Base-by-base conservation (phyloP, 1,140 invertebrate genomes). In the Bombus breviceps region DNA sequence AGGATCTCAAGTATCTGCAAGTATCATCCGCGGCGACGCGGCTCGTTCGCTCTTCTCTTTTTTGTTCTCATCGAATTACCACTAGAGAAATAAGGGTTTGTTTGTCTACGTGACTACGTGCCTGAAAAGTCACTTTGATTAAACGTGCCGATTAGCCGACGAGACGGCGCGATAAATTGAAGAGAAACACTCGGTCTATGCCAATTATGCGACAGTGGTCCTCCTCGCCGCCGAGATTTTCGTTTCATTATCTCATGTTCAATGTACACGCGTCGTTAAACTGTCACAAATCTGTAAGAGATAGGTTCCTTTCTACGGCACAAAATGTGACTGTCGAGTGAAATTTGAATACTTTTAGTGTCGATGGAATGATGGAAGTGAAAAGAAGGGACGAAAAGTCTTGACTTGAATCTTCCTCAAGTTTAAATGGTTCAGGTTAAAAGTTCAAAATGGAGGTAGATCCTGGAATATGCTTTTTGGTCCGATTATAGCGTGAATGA, bases 91-190 rank as follows among this genome's bases (percentile, higher is more conserved):
- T 80, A 80, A 80, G 68, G 77, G 83, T 85, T 85, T 85, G 84
- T 85, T 85, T 81, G 74, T 75, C 84, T 85, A 85, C 79, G 84
- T 81, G 84, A 85, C 78, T 83, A 77, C 64, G 72, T 71, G 81
- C 22, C 73, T 76, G 85, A 83, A 83, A 76, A 83, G 81, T 86
- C 85, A 76, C 81, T 83, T 83, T 83, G 85, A 86, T 86, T 86
- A 83, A 86, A 86, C 81, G 85, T 71, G 81, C 62, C 85, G 81
- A 76, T 83, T 86, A 86, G 81, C 32, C 22, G 73, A 59, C 71
- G 57, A 57, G 53, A 43, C 47, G 39, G 32, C 18, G 3, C 73
- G 85, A 76, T 83, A 86, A 83, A 83, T 77, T 81, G 41, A 75
- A 76, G 73, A 77, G 66, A 77, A 86, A 83, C 72, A 76, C 59